A percentile compares a stretch with the other conserved stretches of the same genome.
Conservation (phyloP, 2,113 vertebrate genomes). For the Pedionomus torquatus region DNA sequence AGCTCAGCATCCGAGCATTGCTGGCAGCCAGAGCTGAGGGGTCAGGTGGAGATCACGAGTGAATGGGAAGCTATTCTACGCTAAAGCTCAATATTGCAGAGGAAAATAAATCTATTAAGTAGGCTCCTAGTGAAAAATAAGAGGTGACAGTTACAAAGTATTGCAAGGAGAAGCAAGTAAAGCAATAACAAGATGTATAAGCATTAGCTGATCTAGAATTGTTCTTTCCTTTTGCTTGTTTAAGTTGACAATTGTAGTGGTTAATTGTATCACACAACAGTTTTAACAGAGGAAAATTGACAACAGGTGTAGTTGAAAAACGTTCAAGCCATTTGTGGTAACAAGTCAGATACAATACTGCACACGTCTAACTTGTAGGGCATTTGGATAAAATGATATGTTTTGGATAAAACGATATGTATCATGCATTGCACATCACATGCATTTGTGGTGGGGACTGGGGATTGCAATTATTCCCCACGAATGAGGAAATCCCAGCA, state of each 20-base stretch:
- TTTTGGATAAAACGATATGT: not conserved
- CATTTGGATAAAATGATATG: not conserved
- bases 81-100: not conserved
- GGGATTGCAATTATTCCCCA: not conserved
- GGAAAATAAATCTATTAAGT: not conserved
- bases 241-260: not conserved
- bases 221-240: not conserved
- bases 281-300: not conserved
- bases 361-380: not conserved
- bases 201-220: not conserved
- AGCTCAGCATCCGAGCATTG: not conserved
- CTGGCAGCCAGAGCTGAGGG: not conserved
- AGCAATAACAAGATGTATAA: not conserved
- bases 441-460: not conserved
- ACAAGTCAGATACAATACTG: not conserved
- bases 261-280: not conserved
- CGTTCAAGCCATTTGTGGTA: not conserved
- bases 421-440: rapidly evolving
- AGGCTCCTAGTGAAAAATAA: not conserved
- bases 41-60: not conserved
- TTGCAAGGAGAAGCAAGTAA: not conserved
- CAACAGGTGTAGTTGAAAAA: not conserved
- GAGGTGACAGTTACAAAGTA: not conserved
- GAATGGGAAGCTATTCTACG: not conserved
- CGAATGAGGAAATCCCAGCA: not conserved